Evolutionary conservation across 2,797 vertebrate species (phyloP).

Genomic region (Ispidina lecontei): DNA sequence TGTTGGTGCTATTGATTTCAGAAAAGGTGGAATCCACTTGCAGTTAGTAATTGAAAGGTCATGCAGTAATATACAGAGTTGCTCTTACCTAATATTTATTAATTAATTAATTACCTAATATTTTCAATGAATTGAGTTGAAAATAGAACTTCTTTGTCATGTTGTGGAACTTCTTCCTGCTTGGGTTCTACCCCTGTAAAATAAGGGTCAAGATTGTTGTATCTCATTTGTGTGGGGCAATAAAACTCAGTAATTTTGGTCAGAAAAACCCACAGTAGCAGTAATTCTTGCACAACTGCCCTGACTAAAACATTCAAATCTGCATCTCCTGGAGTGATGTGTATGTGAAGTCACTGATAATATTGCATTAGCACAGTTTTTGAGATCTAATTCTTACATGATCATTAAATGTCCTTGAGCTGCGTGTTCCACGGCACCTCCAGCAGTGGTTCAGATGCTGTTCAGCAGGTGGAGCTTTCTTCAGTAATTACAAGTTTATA

Average conservation of each 20-base stretch:
- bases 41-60: neutral
- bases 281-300: neutral
- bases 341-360: neutral
- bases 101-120: no score
- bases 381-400: neutral
- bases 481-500: constrained; percentile 16
- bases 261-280: neutral
- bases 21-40: neutral
- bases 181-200: neutral
- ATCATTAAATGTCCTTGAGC: neutral
- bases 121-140: neutral
- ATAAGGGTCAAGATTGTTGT: neutral
- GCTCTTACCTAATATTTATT: neutral
- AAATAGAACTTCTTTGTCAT: neutral
- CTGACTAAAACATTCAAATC: neutral
- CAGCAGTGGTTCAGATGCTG: neutral
- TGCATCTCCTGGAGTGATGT: neutral
- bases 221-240: rapidly evolving
- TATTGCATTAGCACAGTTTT: constrained; percentile 9
- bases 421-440: neutral
- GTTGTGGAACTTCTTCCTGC: neutral
- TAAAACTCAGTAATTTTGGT: neutral
- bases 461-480: neutral
- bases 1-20: neutral
- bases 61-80: neutral